These are phyloP conservation scores for Atta colombica DNA, from an alignment of 1,140 invertebrate genomes.

Conservation along the genomic window DNA sequence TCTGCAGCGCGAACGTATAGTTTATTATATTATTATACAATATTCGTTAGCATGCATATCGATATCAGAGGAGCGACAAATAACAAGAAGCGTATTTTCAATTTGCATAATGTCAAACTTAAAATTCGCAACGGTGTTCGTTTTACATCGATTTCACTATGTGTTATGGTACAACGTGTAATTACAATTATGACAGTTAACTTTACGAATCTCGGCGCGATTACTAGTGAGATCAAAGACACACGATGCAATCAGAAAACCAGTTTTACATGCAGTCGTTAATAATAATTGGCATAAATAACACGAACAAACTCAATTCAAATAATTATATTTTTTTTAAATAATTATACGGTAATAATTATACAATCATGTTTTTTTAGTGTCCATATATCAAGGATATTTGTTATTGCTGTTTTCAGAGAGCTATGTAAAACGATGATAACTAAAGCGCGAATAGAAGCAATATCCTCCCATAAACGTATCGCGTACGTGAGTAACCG, in stretches of 20 bases:
- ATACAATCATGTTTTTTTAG: background rate
- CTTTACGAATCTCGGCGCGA: slow-evolving; percentile 31
- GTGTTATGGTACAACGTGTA: background rate
- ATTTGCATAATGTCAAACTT: slow-evolving; percentile 2
- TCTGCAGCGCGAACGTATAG: background rate
- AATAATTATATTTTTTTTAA: slow-evolving; percentile 1
- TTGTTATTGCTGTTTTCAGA: slow-evolving; percentile 22
- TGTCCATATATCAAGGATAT: background rate
- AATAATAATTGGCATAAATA: slow-evolving; percentile 19
- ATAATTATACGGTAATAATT: background rate
- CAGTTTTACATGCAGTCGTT: slow-evolving; percentile 34
- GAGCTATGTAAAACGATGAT: slow-evolving; percentile 49
- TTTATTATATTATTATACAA: slow-evolving; percentile 7
- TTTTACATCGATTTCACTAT: background rate
- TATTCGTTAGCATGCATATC: background rate
- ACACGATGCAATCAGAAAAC: slow-evolving; percentile 13
- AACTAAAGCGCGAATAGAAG: background rate
- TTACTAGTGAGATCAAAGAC: slow-evolving; percentile 5
- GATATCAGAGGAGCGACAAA: background rate
- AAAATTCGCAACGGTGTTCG: background rate
- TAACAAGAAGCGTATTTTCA: background rate
- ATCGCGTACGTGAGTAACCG: slow-evolving; percentile 22
- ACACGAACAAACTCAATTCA: background rate
- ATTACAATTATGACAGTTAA: slow-evolving; percentile 34
- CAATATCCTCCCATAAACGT: slow-evolving; percentile 21